Evolutionary conservation across 2,888 invertebrate species (phyloP), one percentile per base, ranked within the genome.

Genomic region (Epinotia bilunana): DNA sequence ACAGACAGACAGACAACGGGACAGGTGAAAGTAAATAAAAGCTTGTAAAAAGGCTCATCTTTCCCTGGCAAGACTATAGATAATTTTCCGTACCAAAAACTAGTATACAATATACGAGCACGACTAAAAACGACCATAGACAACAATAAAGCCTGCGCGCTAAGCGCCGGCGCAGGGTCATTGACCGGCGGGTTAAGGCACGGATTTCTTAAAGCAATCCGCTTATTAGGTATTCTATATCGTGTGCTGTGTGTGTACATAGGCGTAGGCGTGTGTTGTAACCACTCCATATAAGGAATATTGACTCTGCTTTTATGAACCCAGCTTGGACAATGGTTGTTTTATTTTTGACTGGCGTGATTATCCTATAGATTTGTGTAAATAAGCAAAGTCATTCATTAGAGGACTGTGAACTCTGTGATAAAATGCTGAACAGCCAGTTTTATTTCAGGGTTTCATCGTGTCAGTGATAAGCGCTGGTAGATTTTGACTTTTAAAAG

Each of bases 121-220:
- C 84, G 86, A 83, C 81, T 79, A 70, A 80, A n/a, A 84, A 83
- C 84, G 85, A 84, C 83, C 83, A 87, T 88, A 88, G 89, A 91
- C 88, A 88, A 92, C 91, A 92, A 92, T 91, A 85, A 86, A 86
- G 90, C 83, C 84, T 90, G 91, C 90, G 90, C 90, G 86, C 55
- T 67, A 67, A 90, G 90, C 90, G 91, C 90, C 88, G 87, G 87
- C 87, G 75, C 77, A 80, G 80, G 90, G 88, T 88, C 90, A 82
- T 78, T 87, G 91, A 91, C 88, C 92, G 83, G 83, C 89, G 89
- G 91, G 91, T 90, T 90, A 88, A 89, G 87, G 88, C 88, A 89
- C 88, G 89, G 90, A 90, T 91, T 91, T 91, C 90, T 91, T 92
- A 90, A 92, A 91, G 88, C 88, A 89, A 91, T 90, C 90, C 86